Evolutionary conservation across 2,797 vertebrate species (phyloP), one percentile per base, ranked within the genome.

Genomic region (Ciconia nigra): DNA sequence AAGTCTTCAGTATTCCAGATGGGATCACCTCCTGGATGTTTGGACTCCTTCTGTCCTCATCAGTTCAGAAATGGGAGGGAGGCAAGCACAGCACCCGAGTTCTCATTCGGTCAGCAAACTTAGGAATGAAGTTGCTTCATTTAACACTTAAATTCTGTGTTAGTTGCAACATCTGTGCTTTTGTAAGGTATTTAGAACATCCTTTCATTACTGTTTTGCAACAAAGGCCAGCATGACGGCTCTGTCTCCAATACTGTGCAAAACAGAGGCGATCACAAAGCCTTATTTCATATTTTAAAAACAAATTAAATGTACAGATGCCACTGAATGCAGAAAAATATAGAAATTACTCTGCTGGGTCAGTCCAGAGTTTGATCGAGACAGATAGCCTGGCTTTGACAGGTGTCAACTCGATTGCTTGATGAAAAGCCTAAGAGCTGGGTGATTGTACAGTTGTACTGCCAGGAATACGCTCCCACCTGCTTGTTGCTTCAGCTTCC

Each of bases 121-220:
- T 55, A 79, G 37, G 49, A 89, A 84, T 73, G 74, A 70, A 70
- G 72, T 96, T 94, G 93, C 79, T 94, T 76, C 79, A 90, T 90
- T 94, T 83, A 83, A 52, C 58, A 58, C 62, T 72, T 83, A 77
- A 94, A 83, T 86, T 90, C 65, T 52, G 41, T 66, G 69, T 71
- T 78, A 67, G 57, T 95, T 94, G 83, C 92, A 86, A 93, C 95
- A 92, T 52, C 85, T 46, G 21, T 80, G 84, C 74, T 92, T 91
- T 88, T 59, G 83, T 71, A 70, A 85, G 79, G 47, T 87, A 87
- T 94, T 86, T 73, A 35, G 71, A 88, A 90, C 85, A 93, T 87
- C 59, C 87, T 91, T 91, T 96, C 91, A 83, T 96, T 91, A 96
- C n/a, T 42, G 79, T 96, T 93, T 95, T 91, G 94, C 90, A 97